These are phyloP conservation scores for Nansenia antarctica DNA, from an alignment of 2,113 vertebrate genomes.

Conservation along the genomic window DNA sequence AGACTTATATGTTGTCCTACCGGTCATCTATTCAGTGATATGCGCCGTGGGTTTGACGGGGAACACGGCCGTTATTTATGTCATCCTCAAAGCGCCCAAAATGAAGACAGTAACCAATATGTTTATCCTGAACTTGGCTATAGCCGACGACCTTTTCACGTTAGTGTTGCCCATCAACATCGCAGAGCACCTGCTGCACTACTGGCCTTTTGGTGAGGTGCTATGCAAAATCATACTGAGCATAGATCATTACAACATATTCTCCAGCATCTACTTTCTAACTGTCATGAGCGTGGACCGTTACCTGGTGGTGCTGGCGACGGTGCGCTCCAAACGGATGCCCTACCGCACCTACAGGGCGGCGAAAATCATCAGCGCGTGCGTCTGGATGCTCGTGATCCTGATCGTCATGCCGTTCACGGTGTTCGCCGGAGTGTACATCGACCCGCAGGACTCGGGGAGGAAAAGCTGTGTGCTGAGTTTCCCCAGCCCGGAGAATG, in stretches of 20 bases:
- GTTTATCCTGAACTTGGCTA: constrained; percentile 89
- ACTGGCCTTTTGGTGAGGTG: constrained; percentile 88
- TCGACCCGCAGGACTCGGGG: constrained; percentile 65
- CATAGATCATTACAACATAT: constrained; percentile 90
- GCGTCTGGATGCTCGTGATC: constrained; percentile 86
- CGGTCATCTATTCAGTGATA: constrained; percentile 84
- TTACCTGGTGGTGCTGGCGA: constrained; percentile 85
- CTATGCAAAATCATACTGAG: constrained; percentile 89
- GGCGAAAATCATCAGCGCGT: constrained; percentile 82
- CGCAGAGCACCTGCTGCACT: constrained; percentile 83
- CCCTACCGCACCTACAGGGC: constrained; percentile 82
- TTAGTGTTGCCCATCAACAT: constrained; percentile 88
- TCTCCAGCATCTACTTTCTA: constrained; percentile 91
- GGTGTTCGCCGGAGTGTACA: constrained; percentile 81
- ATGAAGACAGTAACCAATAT: constrained; percentile 92
- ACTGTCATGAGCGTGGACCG: constrained; percentile 89
- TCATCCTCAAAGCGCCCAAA: constrained; percentile 88
- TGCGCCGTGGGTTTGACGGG: constrained; percentile 86
- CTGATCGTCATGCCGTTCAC: constrained; percentile 85
- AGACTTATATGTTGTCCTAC: constrained; percentile 81
- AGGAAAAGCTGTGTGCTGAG: constrained; percentile 86
- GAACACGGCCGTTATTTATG: constrained; percentile 86
- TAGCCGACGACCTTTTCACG: constrained; percentile 86
- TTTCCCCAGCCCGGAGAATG: constrained; percentile 83
- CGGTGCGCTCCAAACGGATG: constrained; percentile 80